A percentile compares a stretch with the other conserved stretches of the same genome.
Evolutionary conservation across 2,888 invertebrate species (phyloP).

Genomic region (Drosophila fungiperda): DNA sequence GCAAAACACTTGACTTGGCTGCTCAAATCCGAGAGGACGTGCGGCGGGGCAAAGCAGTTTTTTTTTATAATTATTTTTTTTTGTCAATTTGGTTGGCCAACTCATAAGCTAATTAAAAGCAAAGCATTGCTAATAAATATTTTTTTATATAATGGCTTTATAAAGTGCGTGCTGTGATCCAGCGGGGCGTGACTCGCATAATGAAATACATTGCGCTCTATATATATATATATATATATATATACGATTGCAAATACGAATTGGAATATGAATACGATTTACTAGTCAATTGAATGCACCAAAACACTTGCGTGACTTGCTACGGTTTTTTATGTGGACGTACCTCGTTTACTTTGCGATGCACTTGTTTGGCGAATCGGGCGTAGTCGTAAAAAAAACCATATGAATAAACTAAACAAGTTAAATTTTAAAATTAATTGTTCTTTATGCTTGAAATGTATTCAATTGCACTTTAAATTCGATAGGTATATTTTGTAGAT

Average conservation of each 20-base stretch:
- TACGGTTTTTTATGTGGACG: slow-evolving; percentile 12
- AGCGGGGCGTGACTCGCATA: slow-evolving; percentile 68
- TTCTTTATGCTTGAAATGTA: background rate
- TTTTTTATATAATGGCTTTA: slow-evolving; percentile 73
- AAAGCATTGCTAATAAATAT: slow-evolving; percentile 64
- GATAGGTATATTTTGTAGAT: background rate
- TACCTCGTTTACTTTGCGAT: slow-evolving; percentile 5
- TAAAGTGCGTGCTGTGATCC: slow-evolving; percentile 72
- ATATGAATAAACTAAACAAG: background rate
- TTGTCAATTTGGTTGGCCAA: slow-evolving; percentile 58
- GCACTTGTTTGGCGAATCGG: background rate
- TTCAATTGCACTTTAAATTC: background rate
- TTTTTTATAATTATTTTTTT: background rate
- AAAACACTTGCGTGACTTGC: slow-evolving; percentile 70
- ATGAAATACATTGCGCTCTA: slow-evolving; percentile 53
- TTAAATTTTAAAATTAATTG: background rate
- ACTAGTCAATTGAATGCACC: slow-evolving; percentile 70
- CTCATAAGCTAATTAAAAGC: slow-evolving; percentile 69
- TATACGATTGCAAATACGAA: slow-evolving; percentile 48
- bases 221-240: slow-evolving; percentile 33
- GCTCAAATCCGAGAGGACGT: background rate
- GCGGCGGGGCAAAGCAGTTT: slow-evolving; percentile 1
- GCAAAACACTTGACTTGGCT: slow-evolving; percentile 34
- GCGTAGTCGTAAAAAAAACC: background rate
- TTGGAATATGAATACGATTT: slow-evolving; percentile 38